These are phyloP conservation scores for Lampris incognitus DNA, from an alignment of 2,113 vertebrate species.

Conservation along the genomic window DNA sequence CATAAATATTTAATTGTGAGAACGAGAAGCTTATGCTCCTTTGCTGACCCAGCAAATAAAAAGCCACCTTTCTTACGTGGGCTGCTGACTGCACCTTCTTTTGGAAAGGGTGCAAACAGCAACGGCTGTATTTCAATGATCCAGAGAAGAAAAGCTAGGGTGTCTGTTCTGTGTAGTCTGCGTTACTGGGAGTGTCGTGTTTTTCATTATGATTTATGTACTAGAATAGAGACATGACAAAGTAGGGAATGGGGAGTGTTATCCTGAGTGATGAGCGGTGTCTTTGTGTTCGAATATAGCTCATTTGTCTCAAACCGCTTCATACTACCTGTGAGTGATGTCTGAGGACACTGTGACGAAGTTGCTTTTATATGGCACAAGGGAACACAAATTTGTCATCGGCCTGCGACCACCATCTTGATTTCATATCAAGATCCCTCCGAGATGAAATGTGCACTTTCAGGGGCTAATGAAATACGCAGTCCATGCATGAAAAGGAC, in stretches of 20 bases:
- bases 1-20: constrained; percentile 74
- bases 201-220: constrained; percentile 28
- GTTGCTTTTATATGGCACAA: background rate
- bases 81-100: constrained; percentile 26
- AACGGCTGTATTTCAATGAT: constrained; percentile 58
- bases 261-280: background rate
- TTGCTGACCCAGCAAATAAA: constrained; percentile 68
- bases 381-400: constrained; percentile 12
- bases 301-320: constrained; percentile 7
- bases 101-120: constrained; percentile 43
- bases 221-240: constrained; percentile 30
- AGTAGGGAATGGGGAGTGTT: constrained; percentile 4
- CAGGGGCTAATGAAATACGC: constrained; percentile 41
- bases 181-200: constrained; percentile 10
- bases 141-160: constrained; percentile 29
- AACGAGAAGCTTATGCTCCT: constrained; percentile 55
- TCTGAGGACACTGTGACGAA: background rate
- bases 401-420: constrained; percentile 39
- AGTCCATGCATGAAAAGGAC: constrained; percentile 14
- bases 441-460: background rate
- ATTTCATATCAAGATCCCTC: constrained; percentile 27
- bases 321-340: background rate
- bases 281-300: background rate
- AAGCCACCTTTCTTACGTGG: constrained; percentile 47
- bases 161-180: constrained; percentile 48